Evolutionary conservation across 2,888 invertebrate genomes (phyloP).

Genomic region (Leucozona laternaria): DNA sequence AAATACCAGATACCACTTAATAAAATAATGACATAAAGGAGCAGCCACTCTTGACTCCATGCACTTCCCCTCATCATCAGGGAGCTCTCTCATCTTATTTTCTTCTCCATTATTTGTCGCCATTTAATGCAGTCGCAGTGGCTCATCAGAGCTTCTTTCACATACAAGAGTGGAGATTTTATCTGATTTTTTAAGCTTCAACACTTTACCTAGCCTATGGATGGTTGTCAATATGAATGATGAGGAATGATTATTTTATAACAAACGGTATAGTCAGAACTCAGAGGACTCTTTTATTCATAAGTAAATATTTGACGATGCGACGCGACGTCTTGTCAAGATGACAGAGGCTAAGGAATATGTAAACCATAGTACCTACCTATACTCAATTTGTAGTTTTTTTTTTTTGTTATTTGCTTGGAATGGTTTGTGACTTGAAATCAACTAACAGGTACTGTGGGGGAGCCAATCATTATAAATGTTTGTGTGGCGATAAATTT

Average conservation of each 20-base stretch:
- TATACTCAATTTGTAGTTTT: constrained; percentile 2
- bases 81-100: constrained; percentile 31
- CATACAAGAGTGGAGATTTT: constrained; percentile 62
- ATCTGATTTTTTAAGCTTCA: constrained; percentile 58
- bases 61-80: constrained; percentile 42
- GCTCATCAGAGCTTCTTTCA: constrained; percentile 51
- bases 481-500: constrained; percentile 1
- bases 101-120: too few relatives aligned
- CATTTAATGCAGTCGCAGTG: constrained; percentile 40
- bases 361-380: not conserved
- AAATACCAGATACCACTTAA: not conserved
- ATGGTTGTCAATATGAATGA: constrained; percentile 41
- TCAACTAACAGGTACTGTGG: not conserved
- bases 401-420: constrained; percentile 5
- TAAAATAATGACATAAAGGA: constrained; percentile 22
- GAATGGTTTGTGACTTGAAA: constrained; percentile 1
- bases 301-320: constrained; percentile 32
- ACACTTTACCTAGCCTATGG: constrained; percentile 49
- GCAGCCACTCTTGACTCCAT: constrained; percentile 44
- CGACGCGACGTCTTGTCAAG: constrained; percentile 10
- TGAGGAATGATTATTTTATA: constrained; percentile 18
- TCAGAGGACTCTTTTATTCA: constrained; percentile 24
- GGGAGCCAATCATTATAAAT: not conserved
- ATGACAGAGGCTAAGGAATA: not conserved
- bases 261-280: constrained; percentile 1